Conservation (phyloP, 2,797 vertebrate species). For the Chaetodon trifasciatus region DNA sequence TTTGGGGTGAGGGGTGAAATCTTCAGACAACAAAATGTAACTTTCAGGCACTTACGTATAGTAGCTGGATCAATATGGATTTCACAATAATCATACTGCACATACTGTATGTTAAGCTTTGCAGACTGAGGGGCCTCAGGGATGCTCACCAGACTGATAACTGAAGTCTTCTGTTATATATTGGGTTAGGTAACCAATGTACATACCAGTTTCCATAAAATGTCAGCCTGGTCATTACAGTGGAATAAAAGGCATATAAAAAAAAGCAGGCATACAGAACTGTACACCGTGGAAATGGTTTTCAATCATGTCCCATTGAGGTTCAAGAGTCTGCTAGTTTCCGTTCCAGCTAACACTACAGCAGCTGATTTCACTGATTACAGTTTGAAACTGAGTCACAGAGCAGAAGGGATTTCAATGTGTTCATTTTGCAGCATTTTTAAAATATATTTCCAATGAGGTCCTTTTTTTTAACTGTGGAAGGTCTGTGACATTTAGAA, state of each 20-base stretch:
- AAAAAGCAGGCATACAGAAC: background rate
- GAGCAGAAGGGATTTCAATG: constrained; percentile 18
- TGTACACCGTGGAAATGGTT: constrained; percentile 28
- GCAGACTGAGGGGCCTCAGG: background rate
- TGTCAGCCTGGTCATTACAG: constrained; percentile 23
- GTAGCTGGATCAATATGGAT: background rate
- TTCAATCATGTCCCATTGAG: constrained; percentile 63
- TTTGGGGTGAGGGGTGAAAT: background rate
- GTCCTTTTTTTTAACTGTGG: background rate
- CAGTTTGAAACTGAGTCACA: constrained; percentile 44
- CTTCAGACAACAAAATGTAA: background rate
- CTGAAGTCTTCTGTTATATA: background rate
- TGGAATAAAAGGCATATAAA: too few relatives aligned
- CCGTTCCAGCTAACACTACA: constrained; percentile 38
- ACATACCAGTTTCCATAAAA: constrained; percentile 18
- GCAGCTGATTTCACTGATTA: constrained; percentile 69
- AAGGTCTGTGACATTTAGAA: too few relatives aligned
- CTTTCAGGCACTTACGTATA: too few relatives aligned
- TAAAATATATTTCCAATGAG: background rate
- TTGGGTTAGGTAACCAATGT: background rate
- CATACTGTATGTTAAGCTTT: background rate
- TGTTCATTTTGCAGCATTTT: constrained; percentile 17
- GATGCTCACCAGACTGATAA: background rate
- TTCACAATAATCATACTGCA: background rate
- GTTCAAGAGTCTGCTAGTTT: constrained; percentile 57